Evolutionary conservation across 2,113 vertebrate species (phyloP).

Genomic region (Numida meleagris): DNA sequence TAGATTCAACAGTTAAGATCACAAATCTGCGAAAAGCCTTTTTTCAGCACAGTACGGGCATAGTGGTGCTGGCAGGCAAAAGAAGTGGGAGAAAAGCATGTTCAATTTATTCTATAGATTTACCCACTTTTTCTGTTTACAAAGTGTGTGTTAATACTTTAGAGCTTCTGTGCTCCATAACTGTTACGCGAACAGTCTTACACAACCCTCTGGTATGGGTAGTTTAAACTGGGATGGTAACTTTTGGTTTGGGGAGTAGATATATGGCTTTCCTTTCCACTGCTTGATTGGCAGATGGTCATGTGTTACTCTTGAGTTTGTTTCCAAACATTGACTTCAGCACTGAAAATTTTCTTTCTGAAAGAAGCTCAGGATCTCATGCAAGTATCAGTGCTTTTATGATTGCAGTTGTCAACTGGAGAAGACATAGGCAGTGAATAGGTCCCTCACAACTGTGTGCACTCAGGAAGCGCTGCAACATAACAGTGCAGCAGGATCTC

Average conservation of each 20-base stretch:
- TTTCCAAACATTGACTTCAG: not conserved
- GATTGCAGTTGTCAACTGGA: not conserved
- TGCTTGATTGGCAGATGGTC: not conserved
- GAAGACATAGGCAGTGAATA: not conserved
- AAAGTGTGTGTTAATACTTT: not conserved
- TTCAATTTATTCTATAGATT: conserved; percentile 33
- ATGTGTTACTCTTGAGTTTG: not conserved
- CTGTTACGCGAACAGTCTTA: not conserved
- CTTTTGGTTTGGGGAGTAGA: not conserved
- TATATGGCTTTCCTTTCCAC: not conserved
- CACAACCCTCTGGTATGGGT: not conserved
- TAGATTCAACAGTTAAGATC: conserved; percentile 57
- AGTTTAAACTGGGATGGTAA: not conserved
- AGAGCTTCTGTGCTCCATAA: not conserved
- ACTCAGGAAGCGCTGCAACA: not conserved
- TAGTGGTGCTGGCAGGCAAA: conserved; percentile 10
- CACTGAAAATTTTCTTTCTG: not conserved
- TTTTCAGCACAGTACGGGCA: conserved; percentile 47
- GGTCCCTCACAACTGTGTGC: not conserved
- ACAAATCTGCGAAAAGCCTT: conserved; percentile 2
- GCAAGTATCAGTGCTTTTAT: not conserved
- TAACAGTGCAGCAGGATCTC: not conserved
- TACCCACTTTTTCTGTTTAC: conserved; percentile 5
- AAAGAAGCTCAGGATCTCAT: not conserved
- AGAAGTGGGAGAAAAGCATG: not conserved